These are phyloP conservation scores for Serranochromis macrocephalus DNA, from an alignment of 2,113 vertebrate genomes.

Conservation along the genomic window DNA sequence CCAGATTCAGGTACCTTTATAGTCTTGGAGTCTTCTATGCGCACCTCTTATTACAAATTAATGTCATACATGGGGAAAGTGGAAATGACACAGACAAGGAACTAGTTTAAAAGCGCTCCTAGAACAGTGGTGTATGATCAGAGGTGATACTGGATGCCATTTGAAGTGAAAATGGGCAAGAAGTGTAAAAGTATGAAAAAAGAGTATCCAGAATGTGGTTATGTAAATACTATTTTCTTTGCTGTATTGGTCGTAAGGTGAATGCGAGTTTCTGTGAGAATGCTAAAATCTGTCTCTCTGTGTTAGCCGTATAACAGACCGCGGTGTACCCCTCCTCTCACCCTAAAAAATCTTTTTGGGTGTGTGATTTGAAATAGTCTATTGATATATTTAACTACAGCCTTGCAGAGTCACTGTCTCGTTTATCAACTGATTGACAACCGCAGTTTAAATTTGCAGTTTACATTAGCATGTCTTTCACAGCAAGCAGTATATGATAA, in stretches of 20 bases:
- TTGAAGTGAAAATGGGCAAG: neutral
- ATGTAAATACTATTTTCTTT: neutral
- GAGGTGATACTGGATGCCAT: neutral
- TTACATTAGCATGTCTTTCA: neutral
- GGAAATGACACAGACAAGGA: neutral
- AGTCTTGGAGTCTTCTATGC: neutral
- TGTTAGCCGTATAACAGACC: neutral
- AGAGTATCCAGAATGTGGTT: neutral
- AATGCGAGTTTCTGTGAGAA: neutral
- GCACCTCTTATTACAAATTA: neutral
- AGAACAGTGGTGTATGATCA: neutral
- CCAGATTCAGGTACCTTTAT: neutral
- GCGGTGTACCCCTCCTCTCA: too few relatives aligned
- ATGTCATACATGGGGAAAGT: neutral
- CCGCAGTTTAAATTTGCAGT: neutral
- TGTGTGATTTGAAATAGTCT: neutral
- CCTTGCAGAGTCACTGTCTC: neutral
- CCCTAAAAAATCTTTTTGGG: neutral
- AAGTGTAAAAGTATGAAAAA: neutral
- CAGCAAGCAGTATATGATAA: neutral
- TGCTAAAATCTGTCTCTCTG: neutral
- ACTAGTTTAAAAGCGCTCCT: conserved; percentile 29
- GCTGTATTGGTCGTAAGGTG: neutral
- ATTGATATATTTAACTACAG: neutral
- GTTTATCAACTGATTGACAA: neutral